A percentile compares a stretch with the other conserved stretches of the same genome.
phyloP scores from a whole-genome alignment of 2,888 invertebrate species.

The Pegoplata infirma region DNA sequence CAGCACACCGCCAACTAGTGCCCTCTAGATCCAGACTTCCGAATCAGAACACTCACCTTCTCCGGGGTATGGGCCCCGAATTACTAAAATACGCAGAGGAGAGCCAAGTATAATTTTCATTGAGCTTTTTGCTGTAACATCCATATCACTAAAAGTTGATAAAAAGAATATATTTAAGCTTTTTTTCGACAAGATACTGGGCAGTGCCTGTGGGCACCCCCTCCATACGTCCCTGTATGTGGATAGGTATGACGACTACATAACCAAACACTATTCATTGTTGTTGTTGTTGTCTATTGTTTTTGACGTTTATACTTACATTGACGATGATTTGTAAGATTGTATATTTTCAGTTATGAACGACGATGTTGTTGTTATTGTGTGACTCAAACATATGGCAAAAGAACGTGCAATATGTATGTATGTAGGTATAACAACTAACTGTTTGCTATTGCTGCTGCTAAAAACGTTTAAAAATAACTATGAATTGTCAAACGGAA shows the following conservation, averaged over 20 bases:
- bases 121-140: no score
- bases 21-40: no score
- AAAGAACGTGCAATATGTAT: constrained; percentile 32
- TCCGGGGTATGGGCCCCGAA: no score
- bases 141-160: no score
- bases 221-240: neutral
- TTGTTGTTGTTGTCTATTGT: neutral
- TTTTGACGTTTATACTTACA: neutral
- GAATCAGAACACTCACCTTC: no score
- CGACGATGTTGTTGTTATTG: neutral
- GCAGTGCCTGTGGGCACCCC: no score
- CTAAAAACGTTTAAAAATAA: constrained; percentile 1
- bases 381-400: constrained; percentile 23
- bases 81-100: no score
- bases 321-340: neutral
- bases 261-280: neutral
- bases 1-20: no score
- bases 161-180: no score
- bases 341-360: constrained; percentile 19
- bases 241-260: neutral
- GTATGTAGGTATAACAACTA: no score
- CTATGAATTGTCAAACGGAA: constrained; percentile 8
- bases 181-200: no score
- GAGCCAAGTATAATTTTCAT: no score
- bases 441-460: neutral